These are phyloP conservation scores for Halocynthia aurantium DNA, from an alignment of 23 tunicate genomes.

Conservation along the genomic window DNA sequence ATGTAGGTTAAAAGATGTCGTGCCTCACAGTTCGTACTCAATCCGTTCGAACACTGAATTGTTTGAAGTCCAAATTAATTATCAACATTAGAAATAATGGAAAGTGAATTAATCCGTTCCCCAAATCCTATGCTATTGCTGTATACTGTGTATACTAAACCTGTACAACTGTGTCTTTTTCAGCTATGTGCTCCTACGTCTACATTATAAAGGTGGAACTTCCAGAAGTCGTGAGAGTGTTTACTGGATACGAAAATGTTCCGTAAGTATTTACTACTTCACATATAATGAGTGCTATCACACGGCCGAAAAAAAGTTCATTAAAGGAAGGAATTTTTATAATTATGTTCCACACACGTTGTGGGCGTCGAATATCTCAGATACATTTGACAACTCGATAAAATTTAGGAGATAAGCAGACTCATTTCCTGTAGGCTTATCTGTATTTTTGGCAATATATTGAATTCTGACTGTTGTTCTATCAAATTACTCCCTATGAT, in stretches of 20 bases:
- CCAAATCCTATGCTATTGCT: background rate
- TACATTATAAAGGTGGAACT: slow-evolving; percentile 76
- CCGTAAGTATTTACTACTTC: background rate
- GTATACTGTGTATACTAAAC: background rate
- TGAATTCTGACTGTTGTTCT: no score
- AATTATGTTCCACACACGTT: background rate
- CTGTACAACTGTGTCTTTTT: slow-evolving; percentile 5
- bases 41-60: no score
- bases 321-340: background rate
- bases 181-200: slow-evolving; percentile 70
- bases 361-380: background rate
- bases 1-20: no score
- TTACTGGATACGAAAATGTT: background rate
- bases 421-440: no score
- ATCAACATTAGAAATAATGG: no score
- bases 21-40: no score
- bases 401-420: no score
- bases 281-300: background rate
- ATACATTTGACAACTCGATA: no score
- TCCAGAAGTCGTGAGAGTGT: slow-evolving; percentile 60
- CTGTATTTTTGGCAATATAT: no score
- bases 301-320: background rate
- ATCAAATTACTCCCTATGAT: no score
- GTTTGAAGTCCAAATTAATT: no score
- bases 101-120: no score